A percentile compares a stretch with the other conserved stretches of the same genome.
Conservation (phyloP, 2,797 vertebrate species). For the Pangasius mekongensis region DNA sequence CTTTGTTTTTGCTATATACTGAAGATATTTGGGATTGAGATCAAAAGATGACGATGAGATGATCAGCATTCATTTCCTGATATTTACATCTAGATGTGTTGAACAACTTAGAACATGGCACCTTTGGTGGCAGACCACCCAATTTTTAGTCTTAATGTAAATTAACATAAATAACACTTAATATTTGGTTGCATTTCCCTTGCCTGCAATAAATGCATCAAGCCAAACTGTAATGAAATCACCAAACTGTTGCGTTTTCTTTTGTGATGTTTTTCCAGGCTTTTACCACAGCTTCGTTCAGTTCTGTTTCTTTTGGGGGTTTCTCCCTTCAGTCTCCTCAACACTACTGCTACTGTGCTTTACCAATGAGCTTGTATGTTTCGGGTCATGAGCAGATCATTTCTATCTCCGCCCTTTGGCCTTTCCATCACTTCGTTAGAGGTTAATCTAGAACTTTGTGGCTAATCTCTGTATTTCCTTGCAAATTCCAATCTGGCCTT, state of each 20-base stretch:
- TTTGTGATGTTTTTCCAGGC: neutral
- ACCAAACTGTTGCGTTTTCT: neutral
- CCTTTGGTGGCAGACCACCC: too few species aligned
- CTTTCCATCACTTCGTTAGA: neutral
- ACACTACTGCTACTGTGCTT: neutral
- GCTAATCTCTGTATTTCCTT: neutral
- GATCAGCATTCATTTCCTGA: neutral
- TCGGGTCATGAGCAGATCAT: neutral
- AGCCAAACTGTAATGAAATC: neutral
- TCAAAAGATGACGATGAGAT: neutral
- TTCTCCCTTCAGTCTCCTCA: too few species aligned
- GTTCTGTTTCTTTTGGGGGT: neutral
- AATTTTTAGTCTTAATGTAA: neutral
- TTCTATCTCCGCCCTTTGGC: neutral
- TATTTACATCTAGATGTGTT: neutral
- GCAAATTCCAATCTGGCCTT: neutral
- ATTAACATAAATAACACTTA: neutral
- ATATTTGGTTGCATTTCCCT: neutral
- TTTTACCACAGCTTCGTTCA: neutral
- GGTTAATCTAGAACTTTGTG: neutral
- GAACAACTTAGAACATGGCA: too few species aligned
- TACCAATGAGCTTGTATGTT: neutral
- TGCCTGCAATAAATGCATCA: neutral
- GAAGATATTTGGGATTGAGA: neutral
- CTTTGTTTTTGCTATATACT: neutral